Percentiles rank a stretch among this genome's conserved stretches.
Conservation (phyloP, 2,113 vertebrate species). For the Lepus europaeus region DNA sequence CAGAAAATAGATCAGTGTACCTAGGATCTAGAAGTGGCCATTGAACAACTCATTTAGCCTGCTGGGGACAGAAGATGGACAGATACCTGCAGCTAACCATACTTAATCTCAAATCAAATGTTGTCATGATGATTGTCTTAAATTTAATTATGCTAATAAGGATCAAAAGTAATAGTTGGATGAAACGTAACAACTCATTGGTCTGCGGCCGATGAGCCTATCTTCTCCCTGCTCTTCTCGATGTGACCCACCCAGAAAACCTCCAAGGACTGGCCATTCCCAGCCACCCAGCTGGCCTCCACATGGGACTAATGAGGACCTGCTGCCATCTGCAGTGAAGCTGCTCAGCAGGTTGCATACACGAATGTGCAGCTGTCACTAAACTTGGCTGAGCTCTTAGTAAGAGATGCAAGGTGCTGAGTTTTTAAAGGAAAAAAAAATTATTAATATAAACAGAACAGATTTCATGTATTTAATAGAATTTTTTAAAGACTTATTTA, state of each 20-base stretch:
- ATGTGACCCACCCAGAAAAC: background rate
- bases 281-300: background rate
- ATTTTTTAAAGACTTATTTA: too few relatives aligned
- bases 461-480: too few relatives aligned
- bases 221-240: background rate
- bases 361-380: background rate
- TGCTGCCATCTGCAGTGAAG: background rate
- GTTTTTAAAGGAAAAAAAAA: background rate
- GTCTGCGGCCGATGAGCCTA: background rate
- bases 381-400: background rate
- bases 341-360: background rate
- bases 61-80: background rate
- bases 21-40: background rate
- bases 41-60: background rate
- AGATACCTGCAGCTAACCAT: background rate
- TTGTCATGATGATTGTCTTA: background rate
- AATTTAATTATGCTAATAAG: background rate
- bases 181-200: slow-evolving; percentile 21
- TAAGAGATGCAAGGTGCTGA: background rate
- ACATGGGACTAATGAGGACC: background rate
- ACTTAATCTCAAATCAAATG: background rate
- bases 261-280: background rate
- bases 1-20: background rate
- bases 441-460: too few relatives aligned
- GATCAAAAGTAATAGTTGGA: background rate